Evolutionary conservation across 2,113 vertebrate species (phyloP).

Genomic region (Vombatus ursinus): DNA sequence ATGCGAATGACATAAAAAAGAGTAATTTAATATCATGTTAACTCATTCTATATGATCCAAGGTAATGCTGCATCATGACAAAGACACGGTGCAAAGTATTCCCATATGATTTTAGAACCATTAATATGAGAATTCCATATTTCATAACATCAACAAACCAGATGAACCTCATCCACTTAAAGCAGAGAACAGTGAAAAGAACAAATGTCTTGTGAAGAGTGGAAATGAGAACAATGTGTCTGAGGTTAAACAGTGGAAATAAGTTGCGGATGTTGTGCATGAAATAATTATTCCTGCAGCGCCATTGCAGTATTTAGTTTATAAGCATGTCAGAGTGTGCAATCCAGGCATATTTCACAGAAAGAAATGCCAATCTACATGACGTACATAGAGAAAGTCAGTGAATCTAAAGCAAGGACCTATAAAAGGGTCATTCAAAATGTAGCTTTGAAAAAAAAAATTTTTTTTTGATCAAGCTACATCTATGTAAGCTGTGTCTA

Average conservation of each 20-base stretch:
- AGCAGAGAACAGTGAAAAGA: constrained; percentile 80
- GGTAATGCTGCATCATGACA: constrained; percentile 80
- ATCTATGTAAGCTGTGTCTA: neutral
- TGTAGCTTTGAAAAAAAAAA: constrained; percentile 36
- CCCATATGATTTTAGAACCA: constrained; percentile 84
- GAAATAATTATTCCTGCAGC: constrained; percentile 80
- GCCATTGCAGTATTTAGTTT: constrained; percentile 73
- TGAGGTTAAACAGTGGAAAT: constrained; percentile 83
- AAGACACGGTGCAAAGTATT: constrained; percentile 85
- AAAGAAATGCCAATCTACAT: constrained; percentile 61
- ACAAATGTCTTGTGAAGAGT: constrained; percentile 84
- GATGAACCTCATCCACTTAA: constrained; percentile 81
- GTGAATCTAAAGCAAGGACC: constrained; percentile 8
- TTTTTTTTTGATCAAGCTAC: neutral
- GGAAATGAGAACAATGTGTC: constrained; percentile 86
- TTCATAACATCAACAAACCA: constrained; percentile 85
- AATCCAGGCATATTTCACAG: constrained; percentile 70
- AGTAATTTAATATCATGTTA: constrained; percentile 88
- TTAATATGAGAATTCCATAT: constrained; percentile 85
- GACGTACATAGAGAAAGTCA: constrained; percentile 64
- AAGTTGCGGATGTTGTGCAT: constrained; percentile 67
- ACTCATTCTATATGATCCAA: constrained; percentile 81
- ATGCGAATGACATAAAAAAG: constrained; percentile 80
- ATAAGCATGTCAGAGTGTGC: constrained; percentile 74
- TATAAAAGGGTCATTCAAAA: constrained; percentile 54